Evolutionary conservation across 2,797 vertebrate genomes (phyloP).

Genomic region (Tapera naevia): DNA sequence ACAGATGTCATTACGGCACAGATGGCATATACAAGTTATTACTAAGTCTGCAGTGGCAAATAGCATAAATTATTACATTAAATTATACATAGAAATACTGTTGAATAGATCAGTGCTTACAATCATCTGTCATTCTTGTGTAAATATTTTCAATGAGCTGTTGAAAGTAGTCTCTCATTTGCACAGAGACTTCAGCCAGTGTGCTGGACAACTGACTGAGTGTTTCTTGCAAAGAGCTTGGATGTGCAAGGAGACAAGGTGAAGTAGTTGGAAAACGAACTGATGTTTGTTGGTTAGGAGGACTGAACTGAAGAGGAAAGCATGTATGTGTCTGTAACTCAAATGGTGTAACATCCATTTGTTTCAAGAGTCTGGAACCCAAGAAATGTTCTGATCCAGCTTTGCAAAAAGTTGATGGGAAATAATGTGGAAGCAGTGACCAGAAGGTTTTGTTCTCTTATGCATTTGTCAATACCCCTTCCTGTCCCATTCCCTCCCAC

Average conservation of each 20-base stretch:
- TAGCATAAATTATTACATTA: not conserved
- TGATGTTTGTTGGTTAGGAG: not conserved
- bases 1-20: not conserved
- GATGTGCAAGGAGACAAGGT: not conserved
- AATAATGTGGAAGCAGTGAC: not conserved
- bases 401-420: not conserved
- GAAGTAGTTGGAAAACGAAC: not conserved
- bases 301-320: not conserved
- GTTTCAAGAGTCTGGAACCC: not conserved
- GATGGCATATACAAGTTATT: not conserved
- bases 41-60: not conserved
- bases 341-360: not conserved
- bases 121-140: not conserved
- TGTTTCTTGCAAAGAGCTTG: not conserved
- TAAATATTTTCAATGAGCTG: not conserved
- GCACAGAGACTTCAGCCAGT: not conserved
- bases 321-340: not conserved
- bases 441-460: not conserved
- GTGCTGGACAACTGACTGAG: not conserved
- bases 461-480: not conserved
- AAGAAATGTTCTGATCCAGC: not conserved
- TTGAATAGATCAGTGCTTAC: not conserved
- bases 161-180: not conserved
- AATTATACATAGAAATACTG: not conserved
- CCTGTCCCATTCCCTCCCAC: accelerated